Base-by-base conservation (phyloP, 53 echinoderm and acorn worm species). In the Zoroaster sp. region DNA sequence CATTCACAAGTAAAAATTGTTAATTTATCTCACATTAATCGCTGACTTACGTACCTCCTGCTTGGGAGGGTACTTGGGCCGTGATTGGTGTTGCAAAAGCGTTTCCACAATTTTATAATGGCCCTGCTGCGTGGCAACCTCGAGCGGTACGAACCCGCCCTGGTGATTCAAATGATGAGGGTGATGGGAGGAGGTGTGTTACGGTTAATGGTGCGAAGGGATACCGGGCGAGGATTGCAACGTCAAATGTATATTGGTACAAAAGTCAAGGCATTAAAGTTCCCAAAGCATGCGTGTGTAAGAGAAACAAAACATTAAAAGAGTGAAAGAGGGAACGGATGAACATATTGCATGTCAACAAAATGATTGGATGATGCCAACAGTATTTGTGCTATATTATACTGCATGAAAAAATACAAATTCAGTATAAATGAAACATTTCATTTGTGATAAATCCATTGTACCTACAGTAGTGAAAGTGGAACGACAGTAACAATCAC, bases 51-150 rank as follows among this genome's bases (percentile, higher is more conserved):
- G 88, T 88, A 88, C 92, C 92, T 92, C 92, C 88, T 82, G 89
- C 82, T 92, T 82, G 28, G 92, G 83, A 85, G 85, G 90, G 45
- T 93, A 97, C 93, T 97, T 95, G 92, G 89, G 88, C 88, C 83
- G 82, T 31, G 92, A 95, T 85, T 85, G 85, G 91, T 97, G 95
- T 89, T 95, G 97, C 87, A 97, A 92, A 78, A 97, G 95, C 72
- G 95, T 93, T 89, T 95, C 97, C 95, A 97, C 97, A 87, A 97
- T 94, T 75, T 90, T 74, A 77, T 97, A 93, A 87, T 97, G 97
- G 89, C 97, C 97, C 94, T 97, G 97, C 87, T 97, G 97, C 38
- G 97, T 97, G 37, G 97, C 97, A 66, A 97, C 97, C 40, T 97
- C 97, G 44, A 97, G 88, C 66, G 97, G 97, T 89, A 95, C 87